These are phyloP conservation scores for Cervus canadensis DNA, from an alignment of 2,113 vertebrate species.

Conservation along the genomic window DNA sequence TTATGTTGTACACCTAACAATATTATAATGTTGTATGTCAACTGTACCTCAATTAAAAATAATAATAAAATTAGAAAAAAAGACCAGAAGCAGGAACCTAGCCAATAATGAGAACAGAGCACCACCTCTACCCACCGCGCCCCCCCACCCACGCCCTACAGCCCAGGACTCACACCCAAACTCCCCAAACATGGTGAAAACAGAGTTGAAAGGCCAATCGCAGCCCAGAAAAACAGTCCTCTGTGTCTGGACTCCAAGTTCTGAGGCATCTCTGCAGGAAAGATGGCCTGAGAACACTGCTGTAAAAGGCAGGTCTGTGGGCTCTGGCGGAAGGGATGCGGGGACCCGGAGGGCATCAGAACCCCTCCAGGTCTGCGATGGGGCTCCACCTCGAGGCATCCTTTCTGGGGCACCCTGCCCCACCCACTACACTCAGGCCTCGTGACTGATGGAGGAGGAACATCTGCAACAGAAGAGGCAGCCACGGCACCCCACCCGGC, in stretches of 20 bases:
- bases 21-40: neutral
- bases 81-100: neutral
- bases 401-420: neutral
- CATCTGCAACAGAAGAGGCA: neutral
- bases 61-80: neutral
- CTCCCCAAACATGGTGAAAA: neutral
- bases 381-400: neutral
- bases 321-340: rapidly evolving
- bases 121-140: neutral
- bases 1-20: neutral
- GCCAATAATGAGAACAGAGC: too few relatives aligned
- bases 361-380: neutral
- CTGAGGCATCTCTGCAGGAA: neutral
- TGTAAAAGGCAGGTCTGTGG: neutral
- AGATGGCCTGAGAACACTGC: rapidly evolving
- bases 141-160: neutral
- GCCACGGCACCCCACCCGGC: rapidly evolving
- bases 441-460: neutral
- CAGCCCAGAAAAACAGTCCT: too few relatives aligned
- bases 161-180: neutral
- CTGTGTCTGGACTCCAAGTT: neutral
- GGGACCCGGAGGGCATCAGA: neutral
- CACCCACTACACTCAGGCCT: neutral
- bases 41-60: neutral
- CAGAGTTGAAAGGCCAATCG: too few relatives aligned